These are phyloP conservation scores for Zonitis immaculata DNA, from an alignment of 2,888 invertebrate species.

Conservation along the genomic window DNA sequence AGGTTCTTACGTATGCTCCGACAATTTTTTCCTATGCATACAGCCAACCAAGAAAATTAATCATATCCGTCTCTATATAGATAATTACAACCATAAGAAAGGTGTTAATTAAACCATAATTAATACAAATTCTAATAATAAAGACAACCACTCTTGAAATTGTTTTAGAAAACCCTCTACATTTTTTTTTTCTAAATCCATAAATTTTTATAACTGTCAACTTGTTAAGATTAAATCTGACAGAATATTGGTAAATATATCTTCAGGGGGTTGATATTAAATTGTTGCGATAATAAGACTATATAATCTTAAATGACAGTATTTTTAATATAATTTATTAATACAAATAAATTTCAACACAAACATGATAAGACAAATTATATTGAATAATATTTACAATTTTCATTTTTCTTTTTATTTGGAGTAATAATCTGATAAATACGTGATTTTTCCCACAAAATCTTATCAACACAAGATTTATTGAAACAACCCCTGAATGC, in stretches of 20 bases:
- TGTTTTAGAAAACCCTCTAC: too few species aligned
- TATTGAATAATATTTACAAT: background rate
- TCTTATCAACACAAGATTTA: background rate
- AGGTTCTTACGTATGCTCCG: background rate
- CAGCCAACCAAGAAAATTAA: background rate
- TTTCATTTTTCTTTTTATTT: background rate
- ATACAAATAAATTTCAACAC: too few species aligned
- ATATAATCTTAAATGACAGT: background rate
- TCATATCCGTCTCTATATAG: background rate
- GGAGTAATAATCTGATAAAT: background rate
- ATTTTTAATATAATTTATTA: too few species aligned
- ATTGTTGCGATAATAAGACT: background rate
- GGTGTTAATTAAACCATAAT: too few species aligned
- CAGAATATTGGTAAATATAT: background rate
- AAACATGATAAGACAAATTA: background rate
- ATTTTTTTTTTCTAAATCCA: too few species aligned
- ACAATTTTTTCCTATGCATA: background rate
- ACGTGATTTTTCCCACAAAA: background rate
- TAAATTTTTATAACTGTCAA: background rate
- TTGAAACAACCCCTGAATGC: background rate
- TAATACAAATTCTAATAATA: too few species aligned
- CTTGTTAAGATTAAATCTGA: background rate
- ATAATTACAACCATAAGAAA: too few species aligned
- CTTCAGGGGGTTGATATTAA: background rate
- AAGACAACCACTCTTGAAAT: too few species aligned